These are phyloP conservation scores for Stictonetta naevosa DNA, from an alignment of 2,113 vertebrate genomes.

Conservation along the genomic window DNA sequence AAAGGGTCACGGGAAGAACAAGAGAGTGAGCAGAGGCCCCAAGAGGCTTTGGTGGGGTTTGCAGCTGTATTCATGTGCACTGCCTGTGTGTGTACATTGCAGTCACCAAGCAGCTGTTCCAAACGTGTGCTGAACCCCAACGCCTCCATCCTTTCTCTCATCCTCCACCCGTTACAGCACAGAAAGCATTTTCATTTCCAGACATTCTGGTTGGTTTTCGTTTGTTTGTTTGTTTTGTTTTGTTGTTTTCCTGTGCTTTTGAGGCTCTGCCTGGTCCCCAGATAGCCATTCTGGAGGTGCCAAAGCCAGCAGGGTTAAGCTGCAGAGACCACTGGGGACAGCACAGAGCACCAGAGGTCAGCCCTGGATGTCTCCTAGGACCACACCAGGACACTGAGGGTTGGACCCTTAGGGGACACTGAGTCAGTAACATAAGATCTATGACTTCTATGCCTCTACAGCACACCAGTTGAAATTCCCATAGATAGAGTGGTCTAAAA, in stretches of 20 bases:
- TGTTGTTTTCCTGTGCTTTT: neutral
- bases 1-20: neutral
- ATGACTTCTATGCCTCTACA: neutral
- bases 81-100: rapidly evolving
- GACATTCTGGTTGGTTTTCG: neutral
- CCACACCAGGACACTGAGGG: rapidly evolving
- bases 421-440: neutral
- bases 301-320: neutral
- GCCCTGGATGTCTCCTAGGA: neutral
- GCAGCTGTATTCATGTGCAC: neutral
- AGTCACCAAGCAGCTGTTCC: neutral
- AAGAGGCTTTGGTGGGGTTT: neutral
- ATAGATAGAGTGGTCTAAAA: neutral
- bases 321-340: neutral
- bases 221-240: too few relatives aligned
- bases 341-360: neutral
- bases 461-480: neutral
- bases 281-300: neutral
- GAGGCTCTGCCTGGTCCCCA: neutral
- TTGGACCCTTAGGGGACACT: neutral
- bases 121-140: rapidly evolving
- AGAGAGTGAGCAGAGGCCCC: neutral
- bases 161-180: neutral
- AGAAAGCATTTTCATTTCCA: neutral
- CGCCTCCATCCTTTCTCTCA: neutral